Evolutionary conservation across 2,797 vertebrate species (phyloP), one percentile per base, ranked within the genome.

Genomic region (Neostethus bicornis): DNA sequence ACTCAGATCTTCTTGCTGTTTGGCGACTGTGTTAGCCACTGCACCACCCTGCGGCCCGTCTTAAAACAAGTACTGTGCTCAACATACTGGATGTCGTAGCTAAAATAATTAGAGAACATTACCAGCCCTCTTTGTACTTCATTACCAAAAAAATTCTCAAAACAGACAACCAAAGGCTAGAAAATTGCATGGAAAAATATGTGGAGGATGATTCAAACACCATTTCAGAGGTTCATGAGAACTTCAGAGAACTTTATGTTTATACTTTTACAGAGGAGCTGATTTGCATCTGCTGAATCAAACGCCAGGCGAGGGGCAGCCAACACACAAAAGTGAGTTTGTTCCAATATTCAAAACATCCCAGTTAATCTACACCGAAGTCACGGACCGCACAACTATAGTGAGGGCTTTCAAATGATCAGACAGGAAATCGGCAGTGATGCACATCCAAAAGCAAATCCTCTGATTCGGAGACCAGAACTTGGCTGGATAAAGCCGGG

Each of bases 341-440:
- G 61, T 80, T 44, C 37, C 42, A 6, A 43, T 56, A 83, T 83
- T 80, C 67, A 81, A 85, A 87, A 65, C 1, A 70, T 62, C 17
- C 16, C n/a, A 10, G 66, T 58, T 74, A 47, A 74, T 64, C 70
- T 68, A 57, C 51, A 11, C 16, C 8, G 12, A 37, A 16, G 45
- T 23, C 3, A 35, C 1, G 14, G 1, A 17, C 16, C 17, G 46
- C 29, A 64, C 21, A 52, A 20, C 7, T 3, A 2, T 45, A 49
- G 48, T 71, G 44, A 11, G 58, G 39, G 26, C 61, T 69, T 59
- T 45, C 29, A 38, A 38, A 68, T 41, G 32, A 63, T 55, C 52
- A 73, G 53, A 63, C 11, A 61, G 43, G 48, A 53, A 20, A 49
- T 39, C 35, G 50, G 59, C 35, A 50, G 59, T 29, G 45, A 7